Conservation (phyloP, 2,113 vertebrate species). For the Felis catus region DNA sequence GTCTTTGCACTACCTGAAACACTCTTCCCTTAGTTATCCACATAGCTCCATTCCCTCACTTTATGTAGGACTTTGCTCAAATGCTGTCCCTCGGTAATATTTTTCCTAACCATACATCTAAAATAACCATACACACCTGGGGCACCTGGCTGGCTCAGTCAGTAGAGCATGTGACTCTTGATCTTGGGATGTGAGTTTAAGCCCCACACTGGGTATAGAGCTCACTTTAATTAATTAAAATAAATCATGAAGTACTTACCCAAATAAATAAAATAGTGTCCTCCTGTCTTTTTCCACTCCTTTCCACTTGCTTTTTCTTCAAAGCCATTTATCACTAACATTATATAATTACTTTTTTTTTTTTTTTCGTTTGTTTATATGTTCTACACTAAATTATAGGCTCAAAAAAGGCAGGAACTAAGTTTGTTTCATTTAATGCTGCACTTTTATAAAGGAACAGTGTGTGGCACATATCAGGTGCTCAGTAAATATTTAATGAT, state of each 20-base stretch:
- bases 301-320: constrained; percentile 15
- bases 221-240: too few relatives aligned
- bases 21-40: neutral
- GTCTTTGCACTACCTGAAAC: neutral
- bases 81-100: neutral
- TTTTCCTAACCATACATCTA: neutral
- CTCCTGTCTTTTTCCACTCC: neutral
- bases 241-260: too few relatives aligned
- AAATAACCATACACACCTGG: neutral
- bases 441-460: neutral
- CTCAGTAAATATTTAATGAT: constrained; percentile 46
- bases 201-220: too few relatives aligned
- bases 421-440: neutral
- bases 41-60: neutral
- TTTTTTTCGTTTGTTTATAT: neutral
- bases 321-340: neutral
- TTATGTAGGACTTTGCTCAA: neutral
- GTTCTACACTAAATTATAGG: neutral
- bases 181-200: too few relatives aligned
- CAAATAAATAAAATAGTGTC: neutral
- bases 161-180: too few relatives aligned
- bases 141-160: too few relatives aligned
- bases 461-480: neutral
- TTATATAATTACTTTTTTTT: neutral
- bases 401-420: constrained; percentile 22